Evolutionary conservation across 2,888 invertebrate species (phyloP).

Genomic region (Diarsia dahlii): DNA sequence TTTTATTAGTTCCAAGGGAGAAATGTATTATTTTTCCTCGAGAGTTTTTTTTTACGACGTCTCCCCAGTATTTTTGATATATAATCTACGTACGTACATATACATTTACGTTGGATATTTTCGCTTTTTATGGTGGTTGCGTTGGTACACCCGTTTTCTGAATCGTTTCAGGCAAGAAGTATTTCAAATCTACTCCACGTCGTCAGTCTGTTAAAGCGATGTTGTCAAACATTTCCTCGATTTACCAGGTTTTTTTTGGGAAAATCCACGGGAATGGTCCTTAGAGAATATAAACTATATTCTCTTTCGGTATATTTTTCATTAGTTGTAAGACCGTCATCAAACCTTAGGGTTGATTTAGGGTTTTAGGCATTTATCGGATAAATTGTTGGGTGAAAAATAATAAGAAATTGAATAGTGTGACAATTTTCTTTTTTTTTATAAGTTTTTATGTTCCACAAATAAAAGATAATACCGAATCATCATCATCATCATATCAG

Average conservation of each 20-base stretch:
- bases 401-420: no score
- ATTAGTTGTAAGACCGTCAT: not conserved
- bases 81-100: constrained; percentile 12
- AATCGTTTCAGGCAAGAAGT: constrained; percentile 8
- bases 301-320: constrained; percentile 4
- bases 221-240: not conserved
- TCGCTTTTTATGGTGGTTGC: not conserved
- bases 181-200: constrained; percentile 18
- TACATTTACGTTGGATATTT: constrained; percentile 2
- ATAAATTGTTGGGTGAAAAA: no score
- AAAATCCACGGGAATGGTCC: constrained; percentile 1
- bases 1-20: constrained; percentile 61
- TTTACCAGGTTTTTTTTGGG: constrained; percentile 5
- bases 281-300: constrained; percentile 19
- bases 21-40: constrained; percentile 58
- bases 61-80: constrained; percentile 16
- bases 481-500: no score
- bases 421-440: no score
- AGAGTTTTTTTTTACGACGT: constrained; percentile 9
- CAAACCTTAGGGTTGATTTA: not conserved
- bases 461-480: no score
- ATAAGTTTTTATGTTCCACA: no score
- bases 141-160: not conserved
- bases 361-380: not conserved
- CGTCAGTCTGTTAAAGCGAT: not conserved